Percentiles rank a stretch among this genome's conserved stretches.
Evolutionary conservation across 1,140 invertebrate genomes (phyloP).

Genomic region (Patella vulgata): DNA sequence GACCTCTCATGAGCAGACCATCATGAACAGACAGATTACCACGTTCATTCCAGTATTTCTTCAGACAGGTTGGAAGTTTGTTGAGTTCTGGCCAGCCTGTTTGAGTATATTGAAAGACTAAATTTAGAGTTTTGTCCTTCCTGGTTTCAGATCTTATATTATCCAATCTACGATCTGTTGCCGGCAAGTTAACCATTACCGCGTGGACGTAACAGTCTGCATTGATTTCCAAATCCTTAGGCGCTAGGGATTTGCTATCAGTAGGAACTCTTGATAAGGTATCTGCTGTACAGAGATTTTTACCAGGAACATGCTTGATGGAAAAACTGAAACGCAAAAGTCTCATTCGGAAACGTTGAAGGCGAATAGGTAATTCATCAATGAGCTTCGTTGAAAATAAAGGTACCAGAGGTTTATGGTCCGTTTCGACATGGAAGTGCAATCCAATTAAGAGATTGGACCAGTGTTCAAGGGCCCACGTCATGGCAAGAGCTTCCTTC

Average conservation of each 20-base stretch:
- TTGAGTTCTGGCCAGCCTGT: background rate
- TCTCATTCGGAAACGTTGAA: conserved; percentile 13
- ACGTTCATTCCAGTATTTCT: background rate
- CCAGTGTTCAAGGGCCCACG: conserved; percentile 60
- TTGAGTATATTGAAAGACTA: background rate
- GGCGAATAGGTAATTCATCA: conserved; percentile 11
- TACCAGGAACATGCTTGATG: conserved; percentile 9
- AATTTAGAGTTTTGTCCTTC: background rate
- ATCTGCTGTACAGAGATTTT: conserved; percentile 15
- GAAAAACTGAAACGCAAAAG: conserved; percentile 11
- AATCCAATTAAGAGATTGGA: conserved; percentile 24
- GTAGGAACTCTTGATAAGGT: background rate
- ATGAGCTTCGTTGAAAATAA: conserved; percentile 12
- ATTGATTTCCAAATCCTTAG: conserved; percentile 49
- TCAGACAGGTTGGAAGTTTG: background rate
- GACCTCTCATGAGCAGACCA: conserved; percentile 6
- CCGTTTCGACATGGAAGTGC: conserved; percentile 15
- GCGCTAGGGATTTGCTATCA: no score
- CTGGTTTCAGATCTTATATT: no score
- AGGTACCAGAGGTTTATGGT: conserved; percentile 12
- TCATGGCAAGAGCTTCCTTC: conserved; percentile 61
- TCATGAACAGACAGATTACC: background rate
- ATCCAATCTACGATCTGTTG: background rate
- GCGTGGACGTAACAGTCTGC: conserved; percentile 57
- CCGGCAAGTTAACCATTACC: background rate